Evolutionary conservation across 2,797 vertebrate genomes (phyloP), one percentile per base, ranked within the genome.

Genomic region (Xenentodon cancila): DNA sequence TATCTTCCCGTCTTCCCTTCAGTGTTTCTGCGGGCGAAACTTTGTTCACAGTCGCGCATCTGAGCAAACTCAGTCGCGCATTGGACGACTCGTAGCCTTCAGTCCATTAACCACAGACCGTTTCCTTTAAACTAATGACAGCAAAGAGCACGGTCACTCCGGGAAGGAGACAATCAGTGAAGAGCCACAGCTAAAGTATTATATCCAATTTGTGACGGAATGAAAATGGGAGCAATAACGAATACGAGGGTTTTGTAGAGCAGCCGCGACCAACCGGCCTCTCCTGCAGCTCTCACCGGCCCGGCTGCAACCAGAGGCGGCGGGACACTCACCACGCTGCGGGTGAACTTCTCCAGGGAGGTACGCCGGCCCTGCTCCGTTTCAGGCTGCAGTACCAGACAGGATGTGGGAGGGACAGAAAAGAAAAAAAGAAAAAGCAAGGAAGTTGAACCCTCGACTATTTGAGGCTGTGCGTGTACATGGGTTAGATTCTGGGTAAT

Each of bases 321-420:
- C 0, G 7, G 45, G 19, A 59, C 59, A 94, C 97, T 96, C 93
- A 99, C 97, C 96, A 99, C 91, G 0, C 96, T 98, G 91, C 96
- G 96, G 77, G 97, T 99, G 93, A 99, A 98, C 91, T 98, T 99
- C 96, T 99, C 97, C 96, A 99, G 93, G 74, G 97, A 99, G 71
- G 97, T 99, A 91, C 97, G 97, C 81, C 97, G 94, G 51, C 96
- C 96, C 94, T 98, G 97, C 88, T 97, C 96, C 53, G 93, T 96
- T 85, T 98, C 97, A 91, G 94, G 95, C 97, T 99, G 93, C 5
- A 50, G 20, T 44, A 45, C 40, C n/a, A 9, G 17, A 30, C 6
- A 37, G 9, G 9, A 12, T 37, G 4, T 9, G 32, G 9, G 32
- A 9, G 32, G 32, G 8, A 32, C 2, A 32, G 12, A 42, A 12